Percentiles rank a stretch among this genome's conserved stretches.
phyloP scores from a whole-genome alignment of 2,113 vertebrate genomes.

The Lamprotornis superbus region DNA sequence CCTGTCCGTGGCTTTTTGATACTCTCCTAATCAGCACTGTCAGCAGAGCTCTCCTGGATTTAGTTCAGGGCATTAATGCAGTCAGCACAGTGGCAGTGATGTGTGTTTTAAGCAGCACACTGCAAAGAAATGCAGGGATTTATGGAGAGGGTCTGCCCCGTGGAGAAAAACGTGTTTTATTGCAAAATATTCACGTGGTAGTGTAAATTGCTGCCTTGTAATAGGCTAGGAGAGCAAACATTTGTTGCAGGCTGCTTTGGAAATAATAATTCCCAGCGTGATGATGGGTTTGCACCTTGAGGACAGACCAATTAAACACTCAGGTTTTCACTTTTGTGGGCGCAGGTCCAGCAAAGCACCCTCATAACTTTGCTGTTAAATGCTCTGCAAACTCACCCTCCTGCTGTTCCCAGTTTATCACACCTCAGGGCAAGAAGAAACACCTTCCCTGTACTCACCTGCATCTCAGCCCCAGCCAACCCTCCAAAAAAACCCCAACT shows the following conservation, averaged over 20 bases:
- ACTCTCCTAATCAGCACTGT: neutral
- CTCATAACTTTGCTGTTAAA: neutral
- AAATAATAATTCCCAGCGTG: neutral
- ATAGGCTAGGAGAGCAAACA: neutral
- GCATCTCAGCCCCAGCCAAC: neutral
- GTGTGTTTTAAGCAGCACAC: neutral
- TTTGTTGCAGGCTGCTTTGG: neutral
- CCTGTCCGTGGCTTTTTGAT: neutral
- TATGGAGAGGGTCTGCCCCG: neutral
- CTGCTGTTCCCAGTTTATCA: neutral
- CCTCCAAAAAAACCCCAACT: neutral
- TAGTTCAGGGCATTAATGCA: neutral
- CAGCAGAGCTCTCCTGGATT: neutral
- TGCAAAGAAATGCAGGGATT: neutral
- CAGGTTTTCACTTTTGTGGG: neutral
- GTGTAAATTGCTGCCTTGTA: neutral
- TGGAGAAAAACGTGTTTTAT: neutral
- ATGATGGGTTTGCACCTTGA: neutral
- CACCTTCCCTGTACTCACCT: neutral
- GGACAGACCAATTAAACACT: neutral
- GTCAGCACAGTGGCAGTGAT: neutral
- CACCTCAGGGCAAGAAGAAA: neutral
- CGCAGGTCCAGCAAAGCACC: neutral
- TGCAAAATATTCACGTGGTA: neutral
- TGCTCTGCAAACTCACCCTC: neutral